Base-by-base conservation (phyloP, 2,797 vertebrate genomes). In the Pangasius krempfi region DNA sequence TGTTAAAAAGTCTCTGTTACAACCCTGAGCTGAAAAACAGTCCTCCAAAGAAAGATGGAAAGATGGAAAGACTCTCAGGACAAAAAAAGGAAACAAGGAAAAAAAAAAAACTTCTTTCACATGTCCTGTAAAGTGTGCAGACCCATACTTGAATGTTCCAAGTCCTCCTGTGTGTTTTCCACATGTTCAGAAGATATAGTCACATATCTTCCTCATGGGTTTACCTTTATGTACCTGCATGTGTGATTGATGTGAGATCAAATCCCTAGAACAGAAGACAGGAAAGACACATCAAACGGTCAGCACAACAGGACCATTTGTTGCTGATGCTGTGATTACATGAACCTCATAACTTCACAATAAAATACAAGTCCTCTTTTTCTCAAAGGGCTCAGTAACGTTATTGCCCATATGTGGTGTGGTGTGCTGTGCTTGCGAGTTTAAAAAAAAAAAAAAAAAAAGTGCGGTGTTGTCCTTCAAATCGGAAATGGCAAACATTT, bases 221-320 rank as follows among this genome's bases (percentile, higher is more conserved):
- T 81, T 60, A 58, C 56, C 33, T 60, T 82, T 40, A 64, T 18
- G 6, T 84, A 22, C 44, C 54, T 50, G 40, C 30, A 66, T 84
- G 64, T 85, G n/a, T 50, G 12, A 84, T 81, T 89, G 76, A 86
- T 88, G 73, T 50, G 50, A 62, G 56, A 84, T 44, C 9, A 27
- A 68, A 80, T 86, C 20, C 33, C 25, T n/a, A 27, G 1, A 81
- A 37, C 54, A 37, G 22, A 58, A 47, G n/a, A 25, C 37, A 72
- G 2, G 22, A 82, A 79, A 54, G 27, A 56, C 20, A n/a, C 27
- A 79, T 80, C 52, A 56, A 56, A 33, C 16, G 79, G 56, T 40
- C 14, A 47, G 9, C 6, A 27, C 20, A 68, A 18, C 27, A 80
- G 4, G 33, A 58, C 25, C 14, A 13, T 88, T 62, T 62, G 12